Conservation (phyloP, 1,140 invertebrate species). For the Drosophila micromelanica region DNA sequence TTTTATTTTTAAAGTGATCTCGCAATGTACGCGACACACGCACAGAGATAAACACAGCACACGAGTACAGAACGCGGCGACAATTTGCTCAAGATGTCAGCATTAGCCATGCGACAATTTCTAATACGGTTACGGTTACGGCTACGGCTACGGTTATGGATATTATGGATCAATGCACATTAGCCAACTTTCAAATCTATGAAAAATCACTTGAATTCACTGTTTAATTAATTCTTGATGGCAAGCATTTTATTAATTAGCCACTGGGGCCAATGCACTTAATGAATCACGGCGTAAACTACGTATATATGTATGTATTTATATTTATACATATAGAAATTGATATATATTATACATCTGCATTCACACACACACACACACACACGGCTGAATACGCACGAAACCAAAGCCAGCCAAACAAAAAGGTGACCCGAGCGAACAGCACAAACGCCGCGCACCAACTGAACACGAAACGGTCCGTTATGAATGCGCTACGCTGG, state of each 20-base stretch:
- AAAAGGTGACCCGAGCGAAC: conserved; percentile 68
- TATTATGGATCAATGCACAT: background rate
- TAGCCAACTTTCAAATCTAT: background rate
- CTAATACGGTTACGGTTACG: background rate
- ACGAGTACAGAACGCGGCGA: conserved; percentile 47
- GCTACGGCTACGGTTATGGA: background rate
- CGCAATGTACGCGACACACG: conserved; percentile 56
- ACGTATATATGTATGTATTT: conserved; percentile 22
- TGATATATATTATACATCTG: conserved; percentile 51
- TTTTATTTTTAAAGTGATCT: conserved; percentile 80
- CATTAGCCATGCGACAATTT: conserved; percentile 18
- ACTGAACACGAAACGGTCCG: conserved; percentile 56
- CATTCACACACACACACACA: conserved; percentile 40
- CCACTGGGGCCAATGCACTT: conserved; percentile 67
- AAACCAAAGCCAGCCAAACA: conserved; percentile 5
- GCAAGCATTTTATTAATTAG: conserved; percentile 1
- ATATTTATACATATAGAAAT: conserved; percentile 40
- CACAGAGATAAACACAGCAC: conserved; percentile 35
- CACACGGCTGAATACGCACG: conserved; percentile 46
- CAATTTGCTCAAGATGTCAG: conserved; percentile 32
- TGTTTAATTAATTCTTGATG: conserved; percentile 8
- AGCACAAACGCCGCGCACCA: conserved; percentile 67
- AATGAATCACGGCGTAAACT: conserved; percentile 63
- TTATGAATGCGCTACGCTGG: conserved; percentile 52
- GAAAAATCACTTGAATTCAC: background rate